phyloP scores from a whole-genome alignment of 2,113 vertebrate species.

The Sclerurus mexicanus region DNA sequence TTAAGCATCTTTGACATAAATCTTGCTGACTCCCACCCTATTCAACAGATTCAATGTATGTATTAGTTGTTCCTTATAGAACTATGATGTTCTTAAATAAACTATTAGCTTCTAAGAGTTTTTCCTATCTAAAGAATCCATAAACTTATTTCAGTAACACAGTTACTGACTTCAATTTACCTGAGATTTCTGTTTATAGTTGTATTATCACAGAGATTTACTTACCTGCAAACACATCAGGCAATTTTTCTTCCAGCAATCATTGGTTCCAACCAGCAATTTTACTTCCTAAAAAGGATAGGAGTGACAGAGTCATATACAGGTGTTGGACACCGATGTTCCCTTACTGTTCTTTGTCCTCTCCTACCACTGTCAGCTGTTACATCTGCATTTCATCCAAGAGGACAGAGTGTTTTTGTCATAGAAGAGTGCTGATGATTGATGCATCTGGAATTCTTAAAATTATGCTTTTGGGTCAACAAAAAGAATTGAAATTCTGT shows the following conservation, averaged over 20 bases:
- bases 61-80: neutral
- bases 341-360: neutral
- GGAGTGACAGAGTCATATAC: neutral
- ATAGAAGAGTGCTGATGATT: neutral
- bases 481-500: neutral
- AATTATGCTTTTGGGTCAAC: neutral
- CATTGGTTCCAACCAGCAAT: neutral
- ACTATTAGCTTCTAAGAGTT: neutral
- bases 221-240: neutral
- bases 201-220: neutral
- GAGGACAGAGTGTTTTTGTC: neutral
- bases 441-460: neutral
- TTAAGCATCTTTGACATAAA: neutral
- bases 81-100: neutral
- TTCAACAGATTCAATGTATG: neutral
- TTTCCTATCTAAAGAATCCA: neutral
- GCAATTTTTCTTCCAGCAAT: neutral
- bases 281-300: neutral
- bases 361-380: neutral
- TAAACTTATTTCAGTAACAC: neutral
- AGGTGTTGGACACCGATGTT: neutral
- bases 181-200: neutral
- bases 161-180: neutral
- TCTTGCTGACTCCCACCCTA: neutral
- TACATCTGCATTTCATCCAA: neutral